Evolutionary conservation across 37 sponge, comb jelly and placozoan genomes (phyloP), one percentile per base, ranked within the genome.

Genomic region (Axinella damicornis): DNA sequence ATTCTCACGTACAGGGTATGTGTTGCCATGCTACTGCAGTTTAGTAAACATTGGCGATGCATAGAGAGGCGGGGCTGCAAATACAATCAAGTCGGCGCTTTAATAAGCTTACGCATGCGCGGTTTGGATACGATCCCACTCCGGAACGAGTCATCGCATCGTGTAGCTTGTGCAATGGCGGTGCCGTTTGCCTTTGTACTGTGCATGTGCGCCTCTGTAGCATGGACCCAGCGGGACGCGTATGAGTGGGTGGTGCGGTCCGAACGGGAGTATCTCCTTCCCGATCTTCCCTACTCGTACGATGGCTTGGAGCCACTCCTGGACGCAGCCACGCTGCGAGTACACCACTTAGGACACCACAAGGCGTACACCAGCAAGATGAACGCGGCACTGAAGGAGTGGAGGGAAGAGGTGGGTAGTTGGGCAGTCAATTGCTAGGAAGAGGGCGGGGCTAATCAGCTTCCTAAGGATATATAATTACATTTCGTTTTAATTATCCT

Each of bases 261-360:
- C n/a, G n/a, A 30, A 20, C 73, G 72, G 16, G 53, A 57, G 21
- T 89, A 83, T 27, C 53, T 52, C n/a, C 83, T 89, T 5, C 95
- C 95, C 0, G 83, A 82, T 19, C 74, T 95, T 0, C 92, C 89
- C 20, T 95, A 79, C 61, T 70, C 27, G 59, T 91, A 95, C 65
- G 39, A 69, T 4, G 93, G n/a, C 9, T 53, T 95, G 76, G 90
- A 95, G 62, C 95, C 95, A 2, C 53, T 71, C 69, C 69, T 95
- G 14, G 93, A 95, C 69, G 66, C 69, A 28, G 64, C 74, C 9
- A 92, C 95, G 2, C 52, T 95, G 69, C 53, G 38, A 25, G 92
- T 95, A 15, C 95, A 95, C 58, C 93, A 95, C 55, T 40, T 28
- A 12, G 89, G 93, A 0, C 95, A 95, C 65, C 95, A 95, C 87